Evolutionary conservation across 2,113 vertebrate genomes (phyloP).

Genomic region (Nibea coibor): DNA sequence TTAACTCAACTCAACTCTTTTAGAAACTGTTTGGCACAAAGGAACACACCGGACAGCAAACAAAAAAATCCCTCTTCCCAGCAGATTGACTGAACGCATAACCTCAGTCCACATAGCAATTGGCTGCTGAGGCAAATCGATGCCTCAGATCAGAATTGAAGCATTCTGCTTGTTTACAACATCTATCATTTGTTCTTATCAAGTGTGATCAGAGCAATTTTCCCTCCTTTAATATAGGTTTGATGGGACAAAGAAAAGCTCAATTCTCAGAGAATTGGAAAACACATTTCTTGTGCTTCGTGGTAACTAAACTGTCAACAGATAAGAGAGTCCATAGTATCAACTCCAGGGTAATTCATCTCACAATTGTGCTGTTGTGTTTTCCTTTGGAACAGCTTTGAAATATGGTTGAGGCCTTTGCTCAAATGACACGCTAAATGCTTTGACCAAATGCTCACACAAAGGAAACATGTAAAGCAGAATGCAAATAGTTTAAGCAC

Average conservation of each 20-base stretch:
- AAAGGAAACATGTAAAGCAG: conserved; percentile 48
- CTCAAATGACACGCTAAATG: conserved; percentile 86
- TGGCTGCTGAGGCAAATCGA: conserved; percentile 76
- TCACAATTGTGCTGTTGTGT: conserved; percentile 85
- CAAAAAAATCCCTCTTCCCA: conserved; percentile 18
- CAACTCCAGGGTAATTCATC: conserved; percentile 86
- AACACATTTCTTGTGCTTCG: conserved; percentile 83
- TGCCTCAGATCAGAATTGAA: conserved; percentile 78
- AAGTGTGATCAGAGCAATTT: conserved; percentile 78
- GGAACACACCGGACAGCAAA: conserved; percentile 18
- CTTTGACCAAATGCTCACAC: conserved; percentile 86
- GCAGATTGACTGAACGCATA: conserved; percentile 56
- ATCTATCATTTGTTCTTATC: conserved; percentile 84
- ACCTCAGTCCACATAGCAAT: conserved; percentile 71
- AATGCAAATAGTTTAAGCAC: conserved; percentile 14
- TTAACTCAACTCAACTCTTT: conserved; percentile 24
- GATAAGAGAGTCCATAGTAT: conserved; percentile 84
- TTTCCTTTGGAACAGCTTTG: conserved; percentile 87
- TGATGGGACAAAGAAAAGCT: conserved; percentile 84
- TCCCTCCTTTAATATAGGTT: conserved; percentile 82
- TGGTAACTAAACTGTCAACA: conserved; percentile 86
- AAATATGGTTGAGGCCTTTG: conserved; percentile 91
- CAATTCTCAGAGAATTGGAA: conserved; percentile 83
- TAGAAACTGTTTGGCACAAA: neutral
- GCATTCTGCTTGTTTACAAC: conserved; percentile 80